These are phyloP conservation scores for Corydoras maculifer DNA, from an alignment of 2,113 vertebrate genomes.

Conservation along the genomic window DNA sequence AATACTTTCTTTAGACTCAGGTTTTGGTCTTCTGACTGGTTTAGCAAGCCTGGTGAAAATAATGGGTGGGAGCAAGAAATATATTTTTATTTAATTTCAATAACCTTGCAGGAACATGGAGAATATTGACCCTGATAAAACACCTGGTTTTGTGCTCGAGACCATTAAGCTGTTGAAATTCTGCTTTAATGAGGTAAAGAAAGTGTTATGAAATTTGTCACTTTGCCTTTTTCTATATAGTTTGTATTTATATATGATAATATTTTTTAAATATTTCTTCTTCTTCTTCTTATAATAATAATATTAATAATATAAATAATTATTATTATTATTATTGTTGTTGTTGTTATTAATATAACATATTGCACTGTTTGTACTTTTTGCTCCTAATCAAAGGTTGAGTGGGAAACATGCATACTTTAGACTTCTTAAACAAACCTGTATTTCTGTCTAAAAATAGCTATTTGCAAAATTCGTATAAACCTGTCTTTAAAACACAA, in stretches of 20 bases:
- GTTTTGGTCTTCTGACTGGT: conserved; percentile 19
- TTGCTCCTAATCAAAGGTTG: no score
- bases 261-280: no score
- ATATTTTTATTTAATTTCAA: conserved; percentile 4
- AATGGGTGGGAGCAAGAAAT: conserved; percentile 1
- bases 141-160: conserved; percentile 71
- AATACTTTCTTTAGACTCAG: background rate
- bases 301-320: no score
- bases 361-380: no score
- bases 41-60: background rate
- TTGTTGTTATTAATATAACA: no score
- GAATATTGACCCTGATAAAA: conserved; percentile 76
- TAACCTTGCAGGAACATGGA: conserved; percentile 75
- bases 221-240: no score
- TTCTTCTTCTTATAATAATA: no score
- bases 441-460: background rate
- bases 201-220: background rate
- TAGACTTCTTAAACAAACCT: background rate
- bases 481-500: background rate
- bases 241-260: no score
- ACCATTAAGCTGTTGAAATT: conserved; percentile 74
- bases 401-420: no score
- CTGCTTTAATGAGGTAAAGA: conserved; percentile 69
- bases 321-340: no score
- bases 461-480: conserved; percentile 20